Percentiles rank a stretch among this genome's conserved stretches.
These are phyloP conservation scores for Hucho hucho DNA, from an alignment of 2,113 vertebrate genomes.

Conservation along the genomic window DNA sequence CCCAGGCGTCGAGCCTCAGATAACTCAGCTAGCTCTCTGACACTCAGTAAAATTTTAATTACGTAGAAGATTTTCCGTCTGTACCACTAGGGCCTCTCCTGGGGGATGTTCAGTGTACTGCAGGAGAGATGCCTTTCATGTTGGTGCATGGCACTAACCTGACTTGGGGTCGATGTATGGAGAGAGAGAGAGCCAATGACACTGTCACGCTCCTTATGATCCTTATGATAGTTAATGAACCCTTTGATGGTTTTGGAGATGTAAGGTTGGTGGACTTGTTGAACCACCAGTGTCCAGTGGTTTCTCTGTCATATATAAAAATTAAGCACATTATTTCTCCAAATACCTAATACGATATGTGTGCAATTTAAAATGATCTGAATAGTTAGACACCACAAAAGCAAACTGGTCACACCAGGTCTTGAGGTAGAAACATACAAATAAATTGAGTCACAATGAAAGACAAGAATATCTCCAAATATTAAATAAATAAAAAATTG, in stretches of 20 bases:
- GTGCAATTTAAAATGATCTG: too few relatives aligned
- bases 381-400: too few relatives aligned
- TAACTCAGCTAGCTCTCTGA: slow-evolving; percentile 5
- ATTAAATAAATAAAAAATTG: neutral
- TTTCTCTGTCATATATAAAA: neutral
- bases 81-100: neutral
- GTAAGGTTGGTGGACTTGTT: too few relatives aligned
- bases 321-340: neutral
- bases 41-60: slow-evolving; percentile 15
- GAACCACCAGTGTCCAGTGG: neutral
- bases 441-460: neutral
- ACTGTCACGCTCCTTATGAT: neutral
- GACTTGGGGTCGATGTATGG: neutral
- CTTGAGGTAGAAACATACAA: neutral
- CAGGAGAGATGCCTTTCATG: neutral
- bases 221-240: neutral
- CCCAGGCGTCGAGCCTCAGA: slow-evolving; percentile 5
- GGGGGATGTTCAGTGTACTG: neutral
- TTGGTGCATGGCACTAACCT: neutral
- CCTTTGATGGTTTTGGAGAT: neutral
- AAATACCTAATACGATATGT: neutral
- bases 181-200: neutral
- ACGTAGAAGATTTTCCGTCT: neutral
- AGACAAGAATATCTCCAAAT: slow-evolving; percentile 15
- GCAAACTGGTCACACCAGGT: too few relatives aligned